Evolutionary conservation across 1,140 invertebrate species (phyloP).

Genomic region (Orchesella cincta): DNA sequence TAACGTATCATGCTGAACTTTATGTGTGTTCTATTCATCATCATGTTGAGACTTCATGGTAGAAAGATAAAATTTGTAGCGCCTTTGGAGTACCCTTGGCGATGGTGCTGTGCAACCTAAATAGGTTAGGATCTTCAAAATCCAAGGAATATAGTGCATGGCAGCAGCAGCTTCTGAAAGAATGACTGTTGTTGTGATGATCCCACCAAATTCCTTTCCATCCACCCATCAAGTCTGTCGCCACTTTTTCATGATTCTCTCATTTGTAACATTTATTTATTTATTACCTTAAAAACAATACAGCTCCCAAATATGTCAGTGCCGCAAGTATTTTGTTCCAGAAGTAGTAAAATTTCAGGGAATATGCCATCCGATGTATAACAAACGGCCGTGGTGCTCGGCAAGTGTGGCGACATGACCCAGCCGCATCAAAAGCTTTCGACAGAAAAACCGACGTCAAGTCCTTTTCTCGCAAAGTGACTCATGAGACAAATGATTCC

Average conservation of each 20-base stretch:
- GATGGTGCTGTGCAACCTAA: too few relatives aligned
- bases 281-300: conserved; percentile 43
- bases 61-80: too few relatives aligned
- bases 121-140: background rate
- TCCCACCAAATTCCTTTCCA: conserved; percentile 27
- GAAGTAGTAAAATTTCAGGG: background rate
- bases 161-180: conserved; percentile 8
- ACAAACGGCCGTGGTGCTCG: background rate
- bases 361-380: background rate
- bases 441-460: conserved; percentile 18
- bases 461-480: conserved; percentile 3
- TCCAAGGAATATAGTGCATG: background rate
- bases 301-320: background rate
- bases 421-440: conserved; percentile 28
- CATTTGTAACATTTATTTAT: conserved; percentile 44
- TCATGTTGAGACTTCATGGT: conserved; percentile 13
- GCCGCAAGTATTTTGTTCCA: background rate
- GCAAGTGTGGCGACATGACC: conserved; percentile 22
- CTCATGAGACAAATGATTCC: conserved; percentile 28
- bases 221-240: conserved; percentile 34
- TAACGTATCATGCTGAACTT: conserved; percentile 1
- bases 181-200: conserved; percentile 1
- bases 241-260: conserved; percentile 23
- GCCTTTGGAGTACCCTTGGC: too few relatives aligned
- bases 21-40: conserved; percentile 32